Evolutionary conservation across 2,888 invertebrate genomes (phyloP), one percentile per base, ranked within the genome.

Genomic region (Xylophagus ater): DNA sequence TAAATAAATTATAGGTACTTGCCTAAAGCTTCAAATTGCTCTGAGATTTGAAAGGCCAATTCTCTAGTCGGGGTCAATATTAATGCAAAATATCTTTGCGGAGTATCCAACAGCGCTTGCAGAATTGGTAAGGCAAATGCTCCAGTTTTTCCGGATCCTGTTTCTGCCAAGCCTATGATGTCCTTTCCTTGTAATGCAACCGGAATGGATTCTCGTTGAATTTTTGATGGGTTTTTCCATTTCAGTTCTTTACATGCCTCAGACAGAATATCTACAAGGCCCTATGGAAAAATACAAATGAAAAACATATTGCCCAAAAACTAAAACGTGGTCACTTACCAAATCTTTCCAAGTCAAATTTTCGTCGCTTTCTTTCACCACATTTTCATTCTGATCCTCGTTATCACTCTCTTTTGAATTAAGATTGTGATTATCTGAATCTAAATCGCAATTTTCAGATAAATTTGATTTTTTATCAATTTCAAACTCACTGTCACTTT

Each of bases 21-120:
- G 83, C 86, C 97, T 44, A 98, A 69, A 3, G 97, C 97, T 62
- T 94, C 90, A 69, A 98, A 92, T 59, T 99, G 98, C 66, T 98
- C 97, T 0, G 89, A 85, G 56, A 98, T 98, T 66, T 98, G 98
- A 61, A 93, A 93, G 3, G 98, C 98, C 53, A 98, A 69, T 66
- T 98, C 98, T 64, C 98, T 75, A 0, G 98, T 98, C 1, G 98
- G 98, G 12, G 98, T 97, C 35, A 98, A 63, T 48, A 98, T 71
- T 0, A 96, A 67, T 0, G 92, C 92, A 66, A 92, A 98, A 56
- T 94, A 82, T 59, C 94, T 72, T 59, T 96, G 96, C 1, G 96
- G 96, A 55, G 79, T 82, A 49, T 92, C 84, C 28, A 98, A 65
- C 12, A 97, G 66, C 0, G 85, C 74, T 56, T 98, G 97, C 20